A percentile compares a stretch with the other conserved stretches of the same genome.
phyloP scores from a whole-genome alignment of 2,888 invertebrate species.

The Lepidocyrtinus sp. region DNA sequence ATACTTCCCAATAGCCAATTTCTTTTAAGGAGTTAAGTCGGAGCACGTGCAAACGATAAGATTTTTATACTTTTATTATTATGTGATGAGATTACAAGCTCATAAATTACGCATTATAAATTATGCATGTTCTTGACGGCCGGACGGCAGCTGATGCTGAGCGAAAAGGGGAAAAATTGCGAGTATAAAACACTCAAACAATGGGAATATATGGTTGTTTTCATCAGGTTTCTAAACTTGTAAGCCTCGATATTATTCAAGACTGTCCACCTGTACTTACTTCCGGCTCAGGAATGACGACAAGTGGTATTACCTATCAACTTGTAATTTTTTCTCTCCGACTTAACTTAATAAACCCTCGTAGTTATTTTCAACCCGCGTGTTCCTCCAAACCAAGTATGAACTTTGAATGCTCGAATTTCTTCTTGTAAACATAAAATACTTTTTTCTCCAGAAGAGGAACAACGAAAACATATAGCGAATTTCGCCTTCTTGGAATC shows the following conservation, averaged over 20 bases:
- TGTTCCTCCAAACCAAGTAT: no score
- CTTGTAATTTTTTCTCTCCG: no score
- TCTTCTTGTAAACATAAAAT: background rate
- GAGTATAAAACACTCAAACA: background rate
- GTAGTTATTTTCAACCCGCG: no score
- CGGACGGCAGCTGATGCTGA: slow-evolving; percentile 58
- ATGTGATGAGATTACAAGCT: slow-evolving; percentile 58
- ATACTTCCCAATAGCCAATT: no score
- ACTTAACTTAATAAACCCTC: no score
- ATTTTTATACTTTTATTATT: slow-evolving; percentile 45
- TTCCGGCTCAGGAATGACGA: slow-evolving; percentile 17
- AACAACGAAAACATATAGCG: no score
- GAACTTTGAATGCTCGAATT: no score
- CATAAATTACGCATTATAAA: slow-evolving; percentile 61
- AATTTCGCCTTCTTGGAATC: no score
- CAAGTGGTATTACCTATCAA: slow-evolving; percentile 44
- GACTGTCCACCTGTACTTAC: slow-evolving; percentile 47
- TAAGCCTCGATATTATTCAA: background rate
- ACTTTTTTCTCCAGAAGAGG: no score
- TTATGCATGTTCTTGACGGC: slow-evolving; percentile 59
- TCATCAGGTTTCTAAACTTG: background rate
- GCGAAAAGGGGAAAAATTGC: slow-evolving; percentile 25
- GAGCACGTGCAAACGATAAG: slow-evolving; percentile 29
- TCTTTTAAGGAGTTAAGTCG: no score
- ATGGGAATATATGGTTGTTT: background rate